These are phyloP conservation scores for Garrulus glandarius DNA, from an alignment of 2,797 vertebrate species.

Conservation along the genomic window DNA sequence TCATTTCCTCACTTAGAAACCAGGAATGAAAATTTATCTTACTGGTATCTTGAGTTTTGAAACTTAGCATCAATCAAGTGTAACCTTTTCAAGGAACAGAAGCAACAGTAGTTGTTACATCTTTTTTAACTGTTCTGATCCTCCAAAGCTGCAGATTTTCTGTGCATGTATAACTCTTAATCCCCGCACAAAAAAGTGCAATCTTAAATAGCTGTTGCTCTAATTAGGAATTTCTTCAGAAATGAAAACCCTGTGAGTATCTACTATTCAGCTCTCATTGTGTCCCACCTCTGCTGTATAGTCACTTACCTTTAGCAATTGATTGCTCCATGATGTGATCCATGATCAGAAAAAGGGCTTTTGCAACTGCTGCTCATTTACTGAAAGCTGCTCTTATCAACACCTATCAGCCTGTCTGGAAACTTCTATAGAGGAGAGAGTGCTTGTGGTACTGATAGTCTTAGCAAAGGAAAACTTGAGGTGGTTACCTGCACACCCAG, in stretches of 20 bases:
- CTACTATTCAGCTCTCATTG: neutral
- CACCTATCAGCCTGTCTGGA: neutral
- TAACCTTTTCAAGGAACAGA: neutral
- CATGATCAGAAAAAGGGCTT: neutral
- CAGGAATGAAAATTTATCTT: neutral
- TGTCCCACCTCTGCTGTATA: neutral
- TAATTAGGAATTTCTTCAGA: constrained; percentile 21
- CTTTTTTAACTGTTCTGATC: neutral
- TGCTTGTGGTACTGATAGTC: neutral
- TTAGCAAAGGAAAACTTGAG: neutral
- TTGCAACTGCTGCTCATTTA: constrained; percentile 32
- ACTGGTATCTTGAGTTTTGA: neutral
- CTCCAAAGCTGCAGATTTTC: neutral
- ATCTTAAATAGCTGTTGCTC: neutral
- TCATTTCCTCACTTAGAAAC: neutral
- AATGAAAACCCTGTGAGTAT: neutral
- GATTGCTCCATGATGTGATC: neutral
- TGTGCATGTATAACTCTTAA: neutral
- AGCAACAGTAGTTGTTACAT: neutral
- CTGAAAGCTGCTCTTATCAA: neutral
- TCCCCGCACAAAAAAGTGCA: neutral
- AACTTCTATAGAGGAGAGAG: neutral
- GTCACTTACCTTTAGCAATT: neutral
- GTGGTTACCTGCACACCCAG: neutral
- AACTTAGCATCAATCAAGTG: neutral